These are phyloP conservation scores for Ectemnius cavifrons DNA, from an alignment of 2,888 invertebrate species.

Conservation along the genomic window DNA sequence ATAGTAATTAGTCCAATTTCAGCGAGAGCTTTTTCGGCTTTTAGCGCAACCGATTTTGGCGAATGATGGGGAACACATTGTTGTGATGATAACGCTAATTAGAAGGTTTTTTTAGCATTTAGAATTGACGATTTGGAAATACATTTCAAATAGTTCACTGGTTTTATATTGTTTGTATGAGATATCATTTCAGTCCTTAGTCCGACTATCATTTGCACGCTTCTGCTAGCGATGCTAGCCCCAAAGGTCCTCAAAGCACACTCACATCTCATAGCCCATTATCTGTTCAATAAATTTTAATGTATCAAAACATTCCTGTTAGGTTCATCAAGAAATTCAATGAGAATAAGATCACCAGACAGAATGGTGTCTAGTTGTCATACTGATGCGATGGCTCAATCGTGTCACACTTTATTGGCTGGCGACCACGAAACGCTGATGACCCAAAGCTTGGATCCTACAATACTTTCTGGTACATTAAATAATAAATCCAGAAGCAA, in stretches of 20 bases:
- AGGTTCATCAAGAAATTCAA: constrained; percentile 68
- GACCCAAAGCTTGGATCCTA: constrained; percentile 84
- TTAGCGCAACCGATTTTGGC: constrained; percentile 60
- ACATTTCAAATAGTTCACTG: constrained; percentile 53
- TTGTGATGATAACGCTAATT: constrained; percentile 49
- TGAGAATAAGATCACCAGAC: constrained; percentile 83
- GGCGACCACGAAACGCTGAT: constrained; percentile 77
- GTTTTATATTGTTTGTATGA: constrained; percentile 50
- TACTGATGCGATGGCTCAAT: constrained; percentile 74
- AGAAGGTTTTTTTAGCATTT: constrained; percentile 55
- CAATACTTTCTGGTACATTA: constrained; percentile 78
- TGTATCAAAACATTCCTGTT: constrained; percentile 37
- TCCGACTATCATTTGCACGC: constrained; percentile 65
- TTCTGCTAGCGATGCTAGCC: constrained; percentile 62
- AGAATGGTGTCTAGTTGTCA: constrained; percentile 87
- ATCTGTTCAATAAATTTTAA: constrained; percentile 9
- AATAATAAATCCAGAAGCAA: constrained; percentile 65
- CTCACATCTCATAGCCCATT: constrained; percentile 26
- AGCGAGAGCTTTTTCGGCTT: constrained; percentile 64
- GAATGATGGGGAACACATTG: constrained; percentile 49
- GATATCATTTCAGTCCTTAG: constrained; percentile 35
- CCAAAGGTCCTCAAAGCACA: constrained; percentile 39
- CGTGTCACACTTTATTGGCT: constrained; percentile 66
- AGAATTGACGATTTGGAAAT: constrained; percentile 52
- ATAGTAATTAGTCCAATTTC: constrained; percentile 48